Evolutionary conservation across 2,888 invertebrate genomes (phyloP), one percentile per base, ranked within the genome.

Genomic region (Osedax frankpressi): DNA sequence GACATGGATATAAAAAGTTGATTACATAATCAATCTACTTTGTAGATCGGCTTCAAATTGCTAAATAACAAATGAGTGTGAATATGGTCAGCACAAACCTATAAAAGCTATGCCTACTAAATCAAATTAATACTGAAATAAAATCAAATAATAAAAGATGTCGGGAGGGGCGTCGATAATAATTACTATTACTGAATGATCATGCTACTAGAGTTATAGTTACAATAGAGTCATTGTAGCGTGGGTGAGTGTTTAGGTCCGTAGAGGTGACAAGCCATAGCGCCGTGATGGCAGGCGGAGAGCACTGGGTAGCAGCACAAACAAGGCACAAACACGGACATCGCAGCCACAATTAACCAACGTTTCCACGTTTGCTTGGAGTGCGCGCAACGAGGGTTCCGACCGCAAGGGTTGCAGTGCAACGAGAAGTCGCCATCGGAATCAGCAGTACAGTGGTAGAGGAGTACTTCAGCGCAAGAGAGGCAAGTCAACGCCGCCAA

Each of bases 361-460:
- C 92, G 88, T 80, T 90, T 90, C 75, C 81, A 81, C 74, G 75
- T 74, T 27, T 72, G 70, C 81, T 89, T 89, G 44, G 6, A 11
- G 19, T 44, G 11, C 11, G 44, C 44, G 6, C 11, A 11, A 44
- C 11, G 19, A 44, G 11, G 11, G 44, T 44, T 6, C 19, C 44
- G 44, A 11, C 44, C 44, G 19, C 44, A 11, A n/a, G n/a, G n/a
- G 19, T 19, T 11, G 19, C 44, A 44, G 19, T 44, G 44, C 44
- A 44, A 44, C 19, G 44, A 44, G 76, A 80, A 81, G 79, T 94
- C 93, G 0, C 92, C 93, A 82, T 94, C 94, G 1, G 91, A 89
- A 85, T 93, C 93, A 77, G 92, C 89, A 89, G 92, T 91, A 85
- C 94, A 94, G 87, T 94, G 94, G 86, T 94, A 94, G 81, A 93